A percentile compares a stretch with the other conserved stretches of the same genome.
Evolutionary conservation across 2,113 vertebrate genomes (phyloP).

Genomic region (Centrocercus urophasianus): DNA sequence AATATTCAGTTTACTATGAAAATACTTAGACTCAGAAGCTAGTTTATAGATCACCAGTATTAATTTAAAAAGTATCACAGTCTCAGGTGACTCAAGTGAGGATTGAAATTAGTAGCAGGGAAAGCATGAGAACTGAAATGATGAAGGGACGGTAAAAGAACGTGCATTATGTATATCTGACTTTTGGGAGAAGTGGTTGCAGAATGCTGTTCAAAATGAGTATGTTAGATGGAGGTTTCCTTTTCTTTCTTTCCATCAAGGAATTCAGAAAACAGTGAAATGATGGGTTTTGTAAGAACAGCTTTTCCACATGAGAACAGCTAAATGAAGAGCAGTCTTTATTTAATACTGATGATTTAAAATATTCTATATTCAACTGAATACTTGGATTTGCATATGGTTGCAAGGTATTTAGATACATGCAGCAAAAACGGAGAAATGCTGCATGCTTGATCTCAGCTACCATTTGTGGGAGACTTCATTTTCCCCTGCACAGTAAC

Average conservation of each 20-base stretch:
- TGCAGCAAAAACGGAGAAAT: neutral
- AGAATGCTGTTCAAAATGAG: neutral
- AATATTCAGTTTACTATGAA: neutral
- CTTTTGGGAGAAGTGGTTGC: neutral
- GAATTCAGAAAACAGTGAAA: neutral
- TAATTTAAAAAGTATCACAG: neutral
- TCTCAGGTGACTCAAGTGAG: neutral
- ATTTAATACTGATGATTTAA: neutral
- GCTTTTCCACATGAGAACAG: no score
- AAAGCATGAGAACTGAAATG: neutral
- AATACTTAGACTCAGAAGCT: neutral
- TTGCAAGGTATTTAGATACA: neutral
- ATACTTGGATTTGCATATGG: neutral
- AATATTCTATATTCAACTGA: neutral
- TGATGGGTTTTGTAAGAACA: neutral
- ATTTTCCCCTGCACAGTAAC: neutral
- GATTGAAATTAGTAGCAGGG: neutral
- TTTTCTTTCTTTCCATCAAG: neutral
- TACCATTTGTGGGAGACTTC: neutral
- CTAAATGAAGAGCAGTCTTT: neutral
- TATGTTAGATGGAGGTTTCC: neutral
- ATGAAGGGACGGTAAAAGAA: neutral
- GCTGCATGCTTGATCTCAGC: neutral
- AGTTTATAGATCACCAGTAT: neutral
- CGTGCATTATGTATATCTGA: accelerated